Evolutionary conservation across 2,888 invertebrate genomes (phyloP).

Genomic region (Cephus rjabovi): DNA sequence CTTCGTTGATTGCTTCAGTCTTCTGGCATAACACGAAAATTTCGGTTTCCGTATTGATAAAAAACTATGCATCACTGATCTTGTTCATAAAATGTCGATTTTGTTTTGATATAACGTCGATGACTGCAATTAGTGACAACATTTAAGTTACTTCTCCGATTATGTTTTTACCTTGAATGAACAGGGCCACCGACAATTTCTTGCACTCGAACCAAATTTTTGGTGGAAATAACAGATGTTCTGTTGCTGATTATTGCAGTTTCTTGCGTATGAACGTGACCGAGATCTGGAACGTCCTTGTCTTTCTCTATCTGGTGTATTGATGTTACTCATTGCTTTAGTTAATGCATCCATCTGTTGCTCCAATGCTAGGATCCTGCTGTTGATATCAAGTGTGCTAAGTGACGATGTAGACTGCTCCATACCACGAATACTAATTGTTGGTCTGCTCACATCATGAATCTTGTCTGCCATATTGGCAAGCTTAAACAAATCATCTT

Average conservation of each 20-base stretch:
- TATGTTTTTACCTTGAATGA: not conserved
- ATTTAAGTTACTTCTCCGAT: not conserved
- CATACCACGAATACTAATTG: not conserved
- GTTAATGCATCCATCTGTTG: not conserved
- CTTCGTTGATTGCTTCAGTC: not conserved
- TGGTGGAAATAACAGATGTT: not conserved
- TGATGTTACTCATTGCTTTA: not conserved
- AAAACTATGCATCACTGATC: not conserved
- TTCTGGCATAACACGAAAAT: not conserved
- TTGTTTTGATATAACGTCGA: not conserved
- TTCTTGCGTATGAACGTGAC: not conserved
- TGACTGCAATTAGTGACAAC: not conserved
- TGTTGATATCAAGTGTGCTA: not conserved
- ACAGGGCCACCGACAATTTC: not conserved
- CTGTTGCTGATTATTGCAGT: not conserved
- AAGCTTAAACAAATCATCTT: not conserved
- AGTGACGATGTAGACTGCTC: not conserved
- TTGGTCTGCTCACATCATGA: not conserved
- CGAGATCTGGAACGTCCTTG: not conserved
- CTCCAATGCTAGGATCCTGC: not conserved
- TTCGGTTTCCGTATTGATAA: not conserved
- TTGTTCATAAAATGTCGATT: not conserved
- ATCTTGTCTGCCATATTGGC: conserved; percentile 16
- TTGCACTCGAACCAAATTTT: not conserved
- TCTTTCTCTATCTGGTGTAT: not conserved